Percentiles rank a stretch among this genome's conserved stretches.
Evolutionary conservation across 2,113 vertebrate species (phyloP).

Genomic region (Chamaea fasciata): DNA sequence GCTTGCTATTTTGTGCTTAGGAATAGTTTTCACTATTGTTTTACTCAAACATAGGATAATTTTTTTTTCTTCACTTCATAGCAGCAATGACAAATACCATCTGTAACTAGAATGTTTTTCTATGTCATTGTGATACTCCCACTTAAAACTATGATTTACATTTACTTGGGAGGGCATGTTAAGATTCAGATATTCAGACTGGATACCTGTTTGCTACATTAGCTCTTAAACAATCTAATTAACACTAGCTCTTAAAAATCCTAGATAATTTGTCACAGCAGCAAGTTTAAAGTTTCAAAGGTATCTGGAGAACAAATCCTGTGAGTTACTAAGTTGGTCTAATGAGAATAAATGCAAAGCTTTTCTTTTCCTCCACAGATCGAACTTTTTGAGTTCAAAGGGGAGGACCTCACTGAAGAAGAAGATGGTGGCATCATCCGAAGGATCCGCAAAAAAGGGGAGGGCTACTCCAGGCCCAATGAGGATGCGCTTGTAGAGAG

Average conservation of each 20-base stretch:
- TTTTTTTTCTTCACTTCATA: background rate
- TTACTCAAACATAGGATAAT: background rate
- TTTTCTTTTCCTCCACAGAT: conserved; percentile 72
- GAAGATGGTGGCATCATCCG: conserved; percentile 93
- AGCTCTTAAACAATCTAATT: background rate
- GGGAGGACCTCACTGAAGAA: conserved; percentile 89
- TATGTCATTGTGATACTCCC: background rate
- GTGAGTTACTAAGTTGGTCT: background rate
- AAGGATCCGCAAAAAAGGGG: conserved; percentile 85
- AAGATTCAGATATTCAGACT: background rate
- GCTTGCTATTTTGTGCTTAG: background rate
- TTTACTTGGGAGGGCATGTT: background rate
- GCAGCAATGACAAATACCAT: background rate
- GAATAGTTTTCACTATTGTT: background rate
- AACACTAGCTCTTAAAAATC: background rate
- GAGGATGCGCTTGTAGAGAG: conserved; percentile 91
- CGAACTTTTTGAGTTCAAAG: conserved; percentile 92
- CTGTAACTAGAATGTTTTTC: background rate
- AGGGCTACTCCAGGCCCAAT: conserved; percentile 91
- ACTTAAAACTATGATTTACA: background rate
- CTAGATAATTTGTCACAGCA: background rate
- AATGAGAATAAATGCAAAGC: background rate
- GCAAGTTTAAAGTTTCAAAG: background rate
- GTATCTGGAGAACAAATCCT: background rate
- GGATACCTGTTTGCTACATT: background rate